phyloP scores from a whole-genome alignment of 2,113 vertebrate genomes.

The Australoheros scitulus region DNA sequence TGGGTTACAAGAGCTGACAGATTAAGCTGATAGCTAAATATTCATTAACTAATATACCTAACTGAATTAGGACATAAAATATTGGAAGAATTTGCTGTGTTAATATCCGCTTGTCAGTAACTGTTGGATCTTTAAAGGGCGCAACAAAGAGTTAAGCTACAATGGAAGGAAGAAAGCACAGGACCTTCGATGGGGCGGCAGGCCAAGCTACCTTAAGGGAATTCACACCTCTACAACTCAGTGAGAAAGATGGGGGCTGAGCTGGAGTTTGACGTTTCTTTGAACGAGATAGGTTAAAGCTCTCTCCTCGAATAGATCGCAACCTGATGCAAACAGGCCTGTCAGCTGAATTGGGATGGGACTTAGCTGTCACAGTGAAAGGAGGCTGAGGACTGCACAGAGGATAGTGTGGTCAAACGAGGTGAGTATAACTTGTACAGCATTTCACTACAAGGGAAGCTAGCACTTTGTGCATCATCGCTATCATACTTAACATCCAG shows the following conservation, averaged over 20 bases:
- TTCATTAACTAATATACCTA: not conserved
- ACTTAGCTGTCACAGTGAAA: constrained; percentile 49
- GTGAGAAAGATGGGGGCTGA: constrained; percentile 21
- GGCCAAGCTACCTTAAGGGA: constrained; percentile 40
- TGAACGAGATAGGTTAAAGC: constrained; percentile 50
- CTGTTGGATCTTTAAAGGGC: constrained; percentile 27
- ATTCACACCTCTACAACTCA: constrained; percentile 43
- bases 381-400: constrained; percentile 35
- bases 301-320: constrained; percentile 51
- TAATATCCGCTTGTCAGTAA: constrained; percentile 23
- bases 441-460: constrained; percentile 49
- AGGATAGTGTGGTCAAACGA: constrained; percentile 58
- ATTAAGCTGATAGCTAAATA: constrained; percentile 9
- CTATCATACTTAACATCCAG: constrained; percentile 21
- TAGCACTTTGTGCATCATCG: constrained; percentile 47
- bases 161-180: not conserved
- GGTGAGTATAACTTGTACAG: constrained; percentile 52
- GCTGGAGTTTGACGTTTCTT: constrained; percentile 33
- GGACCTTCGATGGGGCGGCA: constrained; percentile 1
- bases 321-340: constrained; percentile 47
- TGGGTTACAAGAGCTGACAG: constrained; percentile 10
- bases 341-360: constrained; percentile 47
- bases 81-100: not conserved
- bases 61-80: not conserved
- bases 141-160: constrained; percentile 17